Evolutionary conservation across 2,113 vertebrate genomes (phyloP).

Genomic region (western clawed frog (Xenopus tropicalis)): DNA sequence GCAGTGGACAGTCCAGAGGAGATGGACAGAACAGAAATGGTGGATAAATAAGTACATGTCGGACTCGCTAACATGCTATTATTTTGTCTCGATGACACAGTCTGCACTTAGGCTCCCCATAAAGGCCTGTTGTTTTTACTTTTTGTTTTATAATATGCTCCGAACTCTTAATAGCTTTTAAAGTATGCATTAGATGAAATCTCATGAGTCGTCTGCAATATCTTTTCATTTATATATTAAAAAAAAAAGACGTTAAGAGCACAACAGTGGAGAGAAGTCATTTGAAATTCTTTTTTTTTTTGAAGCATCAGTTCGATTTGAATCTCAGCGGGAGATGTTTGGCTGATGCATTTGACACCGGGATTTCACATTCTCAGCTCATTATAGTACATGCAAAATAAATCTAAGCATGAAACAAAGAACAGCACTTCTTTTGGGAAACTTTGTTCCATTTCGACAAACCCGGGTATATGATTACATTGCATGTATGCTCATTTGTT

Average conservation of each 20-base stretch:
- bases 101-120: not conserved
- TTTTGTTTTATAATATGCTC: conserved; percentile 12
- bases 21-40: no score
- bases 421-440: not conserved
- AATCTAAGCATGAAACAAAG: conserved; percentile 2
- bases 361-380: conserved; percentile 16
- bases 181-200: conserved; percentile 31
- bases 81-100: conserved; percentile 25
- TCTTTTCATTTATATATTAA: conserved; percentile 21
- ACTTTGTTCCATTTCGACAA: not conserved
- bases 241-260: conserved; percentile 14
- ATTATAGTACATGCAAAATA: conserved; percentile 14
- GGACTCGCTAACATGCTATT: not conserved
- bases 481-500: not conserved
- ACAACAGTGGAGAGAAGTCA: conserved; percentile 21
- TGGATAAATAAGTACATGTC: no score
- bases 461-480: not conserved
- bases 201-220: conserved; percentile 15
- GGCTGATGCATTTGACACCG: conserved; percentile 14
- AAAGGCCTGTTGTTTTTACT: conserved; percentile 2
- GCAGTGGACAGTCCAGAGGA: no score
- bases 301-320: conserved; percentile 8
- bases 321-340: conserved; percentile 17
- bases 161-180: conserved; percentile 19
- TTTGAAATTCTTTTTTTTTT: conserved; percentile 16